Evolutionary conservation across 2,113 vertebrate species (phyloP), one percentile per base, ranked within the genome.

Genomic region (Menura novaehollandiae): DNA sequence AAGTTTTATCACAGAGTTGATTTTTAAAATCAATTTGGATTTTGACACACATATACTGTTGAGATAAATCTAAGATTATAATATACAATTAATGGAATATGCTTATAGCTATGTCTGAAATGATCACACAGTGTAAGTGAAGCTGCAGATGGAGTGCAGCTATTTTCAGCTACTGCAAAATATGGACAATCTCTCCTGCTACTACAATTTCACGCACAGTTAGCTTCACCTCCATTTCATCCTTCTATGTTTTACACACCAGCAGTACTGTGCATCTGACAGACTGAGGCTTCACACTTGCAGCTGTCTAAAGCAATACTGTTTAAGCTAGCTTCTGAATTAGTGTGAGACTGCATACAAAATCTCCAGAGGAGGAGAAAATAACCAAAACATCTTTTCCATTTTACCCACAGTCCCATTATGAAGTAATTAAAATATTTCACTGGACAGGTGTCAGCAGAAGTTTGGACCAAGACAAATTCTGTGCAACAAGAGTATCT

Each of bases 171-270:
- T 96, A 89, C 83, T 96, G 96, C 93, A 97, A 98, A 98, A 98
- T 94, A 92, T 89, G 91, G 96, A 93, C 96, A 97, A 89, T 97
- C 94, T 97, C 96, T 97, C 94, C 95, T 97, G 96, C 69, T 91
- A 96, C 96, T 97, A 97, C 96, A 98, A 98, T 99, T 98, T 98
- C 98, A 98, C 1, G 81, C 97, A 96, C 96, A 98, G 97, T 98
- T 98, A 97, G 94, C 63, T 97, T 97, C 96, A 95, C 97, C 95
- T 98, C 97, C 96, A 97, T 96, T 97, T 96, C 97, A 98, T 97
- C 95, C 95, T 97, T 98, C 96, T 96, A 53, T 68, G 58, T 97
- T 97, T 98, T 93, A 97, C 81, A 98, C 83, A 92, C 90, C 64
- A 97, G 84, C 85, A 97, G 78, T 46, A 66, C 73, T 96, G 79